Base-by-base conservation (phyloP, 2,888 invertebrate species). In the Coenonympha glycerion region DNA sequence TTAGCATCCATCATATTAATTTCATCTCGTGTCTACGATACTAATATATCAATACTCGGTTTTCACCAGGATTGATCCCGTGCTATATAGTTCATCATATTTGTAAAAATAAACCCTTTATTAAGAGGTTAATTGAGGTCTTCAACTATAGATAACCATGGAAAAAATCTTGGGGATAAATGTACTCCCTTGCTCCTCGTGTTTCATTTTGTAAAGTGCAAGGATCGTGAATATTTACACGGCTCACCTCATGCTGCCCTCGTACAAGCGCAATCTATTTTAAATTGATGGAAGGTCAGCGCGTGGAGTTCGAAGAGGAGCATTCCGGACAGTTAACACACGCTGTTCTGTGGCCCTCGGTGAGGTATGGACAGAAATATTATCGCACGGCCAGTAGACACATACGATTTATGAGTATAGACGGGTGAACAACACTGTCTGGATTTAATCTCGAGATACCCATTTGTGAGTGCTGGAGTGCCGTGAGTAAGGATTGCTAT, bases 251-350 rank as follows among this genome's bases (percentile, higher is more conserved):
- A 47, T 40, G 41, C 28, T 52, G 46, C 52, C 41, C 52, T 41
- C 52, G 40, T 34, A 34, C 40, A 44, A 31, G 53, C 49, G 33
- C 53, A 73, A 73, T 81, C 84, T 85, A 85, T 84, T 85, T 84
- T 80, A 76, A 81, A 79, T 81, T 74, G 71, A 76, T 73, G 73
- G 77, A 84, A 84, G 83, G 83, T 82, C 83, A 77, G 63, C 60
- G 65, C 64, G 65, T 63, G 64, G 66, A 64, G 64, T 69, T 62
- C 64, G 62, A 64, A 56, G 57, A 64, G 64, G 63, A 52, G 62
- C 52, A 57, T 58, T 61, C 58, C 59, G 54, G 62, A 66, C 62
- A 61, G 60, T 63, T 62, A 63, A 63, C 65, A 63, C 57, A 46
- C 37, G 57, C 51, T 44, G 49, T 36, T 58, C 52, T 55, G 55